Evolutionary conservation across 2,888 invertebrate genomes (phyloP).

Genomic region (Coenonympha arcania): DNA sequence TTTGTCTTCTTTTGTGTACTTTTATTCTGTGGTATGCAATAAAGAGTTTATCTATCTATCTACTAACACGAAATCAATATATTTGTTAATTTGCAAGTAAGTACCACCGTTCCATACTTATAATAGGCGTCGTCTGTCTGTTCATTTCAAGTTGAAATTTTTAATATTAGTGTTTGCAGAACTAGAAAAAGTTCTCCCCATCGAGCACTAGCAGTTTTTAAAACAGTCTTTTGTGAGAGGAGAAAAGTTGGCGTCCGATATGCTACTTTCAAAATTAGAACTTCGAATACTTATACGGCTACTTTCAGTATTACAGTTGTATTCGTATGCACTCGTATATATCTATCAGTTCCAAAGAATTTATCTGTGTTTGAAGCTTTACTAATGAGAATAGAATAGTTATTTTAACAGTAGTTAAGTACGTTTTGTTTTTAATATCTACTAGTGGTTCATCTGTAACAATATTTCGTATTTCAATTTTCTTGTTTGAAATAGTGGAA

Average conservation of each 20-base stretch:
- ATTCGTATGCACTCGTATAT: background rate
- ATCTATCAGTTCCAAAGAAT: too few species aligned
- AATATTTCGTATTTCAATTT: too few species aligned
- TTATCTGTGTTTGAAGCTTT: too few species aligned
- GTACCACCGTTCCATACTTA: background rate
- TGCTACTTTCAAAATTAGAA: conserved; percentile 60
- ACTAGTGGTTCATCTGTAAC: too few species aligned
- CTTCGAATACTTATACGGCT: conserved; percentile 32
- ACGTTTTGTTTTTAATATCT: too few species aligned
- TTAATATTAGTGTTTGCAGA: conserved; percentile 20
- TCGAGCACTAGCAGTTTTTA: conserved; percentile 50
- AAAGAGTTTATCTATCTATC: too few species aligned
- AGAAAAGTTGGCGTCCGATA: conserved; percentile 60
- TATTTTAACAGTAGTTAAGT: too few species aligned
- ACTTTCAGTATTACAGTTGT: conserved; percentile 1
- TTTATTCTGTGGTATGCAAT: background rate
- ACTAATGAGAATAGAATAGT: too few species aligned
- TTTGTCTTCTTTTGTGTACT: background rate
- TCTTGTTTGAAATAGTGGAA: too few species aligned
- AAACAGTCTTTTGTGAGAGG: conserved; percentile 44
- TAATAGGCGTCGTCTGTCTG: background rate
- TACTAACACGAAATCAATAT: background rate
- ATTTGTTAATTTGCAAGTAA: background rate
- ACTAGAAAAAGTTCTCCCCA: conserved; percentile 36
- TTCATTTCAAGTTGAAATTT: conserved; percentile 6